A percentile compares a stretch with the other conserved stretches of the same genome.
phyloP scores from a whole-genome alignment of 2,888 invertebrate species.

The Volucella inanis region DNA sequence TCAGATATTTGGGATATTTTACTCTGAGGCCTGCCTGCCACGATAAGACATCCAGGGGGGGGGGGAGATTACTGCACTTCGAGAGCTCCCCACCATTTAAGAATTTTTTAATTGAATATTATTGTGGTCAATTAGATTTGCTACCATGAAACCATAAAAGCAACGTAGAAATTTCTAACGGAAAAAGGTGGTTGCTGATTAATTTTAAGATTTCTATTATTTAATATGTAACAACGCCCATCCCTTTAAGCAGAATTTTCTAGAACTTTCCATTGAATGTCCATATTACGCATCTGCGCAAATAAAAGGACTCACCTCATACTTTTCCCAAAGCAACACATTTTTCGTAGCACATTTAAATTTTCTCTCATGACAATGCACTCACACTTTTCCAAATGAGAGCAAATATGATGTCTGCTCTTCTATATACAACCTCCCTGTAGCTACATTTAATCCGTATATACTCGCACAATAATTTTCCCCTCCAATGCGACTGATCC shows the following conservation, averaged over 20 bases:
- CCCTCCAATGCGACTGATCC: conserved; percentile 39
- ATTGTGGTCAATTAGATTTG: no score
- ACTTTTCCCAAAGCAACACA: background rate
- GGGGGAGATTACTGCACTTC: no score
- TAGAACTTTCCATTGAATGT: background rate
- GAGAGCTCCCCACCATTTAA: no score
- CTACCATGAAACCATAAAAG: no score
- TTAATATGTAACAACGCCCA: background rate
- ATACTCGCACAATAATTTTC: conserved; percentile 12
- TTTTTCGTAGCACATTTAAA: conserved; percentile 10
- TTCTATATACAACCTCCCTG: background rate
- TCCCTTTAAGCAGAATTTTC: background rate
- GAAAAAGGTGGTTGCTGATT: no score
- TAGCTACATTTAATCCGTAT: background rate
- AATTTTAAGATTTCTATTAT: background rate
- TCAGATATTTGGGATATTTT: no score
- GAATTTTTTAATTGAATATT: no score
- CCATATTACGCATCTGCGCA: conserved; percentile 15
- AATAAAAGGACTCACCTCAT: background rate
- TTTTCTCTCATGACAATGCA: background rate
- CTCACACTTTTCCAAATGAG: conserved; percentile 11
- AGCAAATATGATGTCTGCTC: background rate
- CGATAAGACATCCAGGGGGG: no score
- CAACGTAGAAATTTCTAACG: no score
- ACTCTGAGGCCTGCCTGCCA: no score